Evolutionary conservation across 2,888 invertebrate species (phyloP).

Genomic region (Lagria hirta): DNA sequence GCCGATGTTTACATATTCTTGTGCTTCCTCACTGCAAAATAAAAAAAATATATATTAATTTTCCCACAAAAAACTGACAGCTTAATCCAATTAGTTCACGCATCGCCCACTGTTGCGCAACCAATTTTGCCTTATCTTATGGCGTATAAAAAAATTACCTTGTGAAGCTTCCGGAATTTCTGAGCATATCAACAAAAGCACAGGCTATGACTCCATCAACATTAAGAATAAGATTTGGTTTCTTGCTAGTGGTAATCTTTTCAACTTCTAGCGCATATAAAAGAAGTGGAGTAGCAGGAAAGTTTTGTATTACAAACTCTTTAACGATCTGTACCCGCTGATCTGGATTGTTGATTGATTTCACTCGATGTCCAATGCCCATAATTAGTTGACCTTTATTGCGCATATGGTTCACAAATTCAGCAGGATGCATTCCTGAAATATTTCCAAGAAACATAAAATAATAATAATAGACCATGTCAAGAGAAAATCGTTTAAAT

Average conservation of each 20-base stretch:
- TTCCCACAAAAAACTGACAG: background rate
- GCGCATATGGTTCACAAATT: constrained; percentile 97
- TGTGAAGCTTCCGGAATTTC: constrained; percentile 93
- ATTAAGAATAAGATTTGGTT: constrained; percentile 99
- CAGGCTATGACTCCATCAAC: constrained; percentile 99
- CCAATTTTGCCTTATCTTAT: too few species aligned
- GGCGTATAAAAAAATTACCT: too few species aligned
- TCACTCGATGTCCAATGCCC: constrained; percentile 95
- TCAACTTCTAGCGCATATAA: constrained; percentile 97
- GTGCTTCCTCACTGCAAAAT: constrained; percentile 82
- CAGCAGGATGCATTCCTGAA: constrained; percentile 83
- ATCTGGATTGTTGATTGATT: constrained; percentile 97
- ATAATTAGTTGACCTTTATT: constrained; percentile 97
- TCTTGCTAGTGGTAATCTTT: constrained; percentile 98
- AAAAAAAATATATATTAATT: constrained; percentile 8
- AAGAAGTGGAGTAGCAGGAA: constrained; percentile 92
- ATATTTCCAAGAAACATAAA: constrained; percentile 3
- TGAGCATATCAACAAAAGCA: constrained; percentile 93
- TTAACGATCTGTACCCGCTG: constrained; percentile 96
- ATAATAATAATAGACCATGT: background rate
- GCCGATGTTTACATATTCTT: constrained; percentile 96
- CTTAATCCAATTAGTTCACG: background rate
- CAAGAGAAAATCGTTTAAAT: constrained; percentile 9
- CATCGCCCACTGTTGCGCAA: background rate
- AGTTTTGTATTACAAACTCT: constrained; percentile 90